Conservation (phyloP, 2,113 vertebrate species). For the Aviceda subcristata region DNA sequence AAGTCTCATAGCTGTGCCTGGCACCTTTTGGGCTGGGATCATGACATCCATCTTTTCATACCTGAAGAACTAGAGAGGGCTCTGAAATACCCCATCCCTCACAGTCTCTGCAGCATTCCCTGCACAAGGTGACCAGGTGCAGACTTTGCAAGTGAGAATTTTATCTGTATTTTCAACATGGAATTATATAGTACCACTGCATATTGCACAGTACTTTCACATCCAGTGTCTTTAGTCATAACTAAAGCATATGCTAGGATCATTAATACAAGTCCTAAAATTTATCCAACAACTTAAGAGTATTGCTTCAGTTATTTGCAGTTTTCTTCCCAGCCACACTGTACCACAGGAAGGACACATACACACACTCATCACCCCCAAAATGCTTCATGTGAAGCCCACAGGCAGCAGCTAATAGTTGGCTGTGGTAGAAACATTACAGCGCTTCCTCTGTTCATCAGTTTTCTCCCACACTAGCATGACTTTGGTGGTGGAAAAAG, state of each 20-base stretch:
- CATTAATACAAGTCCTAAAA: not conserved
- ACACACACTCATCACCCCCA: not conserved
- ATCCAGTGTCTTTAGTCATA: not conserved
- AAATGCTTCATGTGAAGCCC: not conserved
- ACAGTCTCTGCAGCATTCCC: not conserved
- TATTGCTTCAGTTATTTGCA: not conserved
- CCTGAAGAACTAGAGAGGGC: not conserved
- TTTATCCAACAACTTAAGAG: not conserved
- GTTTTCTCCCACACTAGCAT: not conserved
- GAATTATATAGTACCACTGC: not conserved
- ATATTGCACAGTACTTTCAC: not conserved
- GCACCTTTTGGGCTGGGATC: not conserved
- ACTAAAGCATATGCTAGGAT: not conserved
- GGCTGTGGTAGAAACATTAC: not conserved
- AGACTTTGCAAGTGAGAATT: not conserved
- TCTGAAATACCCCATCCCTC: rapidly evolving
- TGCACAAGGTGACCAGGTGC: not conserved
- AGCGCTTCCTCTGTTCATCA: not conserved
- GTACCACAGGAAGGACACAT: rapidly evolving
- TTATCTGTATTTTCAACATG: not conserved
- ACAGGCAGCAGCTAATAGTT: not conserved
- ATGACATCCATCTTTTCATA: not conserved
- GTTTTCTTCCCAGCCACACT: not conserved
- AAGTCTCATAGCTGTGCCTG: not conserved
- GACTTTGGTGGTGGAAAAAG: not conserved